phyloP scores from a whole-genome alignment of 2,113 vertebrate species.

The Daphoenositta chrysoptera region DNA sequence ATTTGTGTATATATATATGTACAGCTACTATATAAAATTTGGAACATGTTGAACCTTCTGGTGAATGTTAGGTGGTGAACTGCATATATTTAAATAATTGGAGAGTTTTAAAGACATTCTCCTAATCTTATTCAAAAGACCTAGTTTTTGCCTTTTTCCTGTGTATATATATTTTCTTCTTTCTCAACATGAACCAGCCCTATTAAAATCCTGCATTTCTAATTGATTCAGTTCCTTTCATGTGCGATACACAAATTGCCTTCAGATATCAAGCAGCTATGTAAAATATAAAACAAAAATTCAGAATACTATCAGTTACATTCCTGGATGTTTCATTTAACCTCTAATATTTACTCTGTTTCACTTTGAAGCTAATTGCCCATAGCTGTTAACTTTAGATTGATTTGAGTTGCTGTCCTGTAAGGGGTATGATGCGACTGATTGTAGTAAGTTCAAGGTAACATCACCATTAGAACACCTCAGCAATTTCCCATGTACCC shows the following conservation, averaged over 20 bases:
- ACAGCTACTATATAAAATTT: not conserved
- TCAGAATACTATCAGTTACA: not conserved
- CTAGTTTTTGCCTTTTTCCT: not conserved
- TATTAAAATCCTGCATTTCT: conserved; percentile 54
- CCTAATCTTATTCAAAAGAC: not conserved
- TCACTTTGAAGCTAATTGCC: conserved; percentile 30
- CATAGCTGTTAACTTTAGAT: conserved; percentile 41
- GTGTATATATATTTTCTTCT: not conserved
- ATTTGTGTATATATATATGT: not conserved
- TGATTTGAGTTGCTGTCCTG: conserved; percentile 60
- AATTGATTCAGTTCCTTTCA: conserved; percentile 23
- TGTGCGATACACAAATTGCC: not conserved
- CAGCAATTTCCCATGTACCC: conserved; percentile 25
- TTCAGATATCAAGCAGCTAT: conserved; percentile 27
- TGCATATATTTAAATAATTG: not conserved
- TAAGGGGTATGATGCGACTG: not conserved
- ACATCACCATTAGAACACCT: conserved; percentile 21
- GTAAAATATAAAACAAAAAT: conserved; percentile 4
- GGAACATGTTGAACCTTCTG: not conserved
- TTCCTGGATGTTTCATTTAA: conserved; percentile 34
- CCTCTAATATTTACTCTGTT: conserved; percentile 8
- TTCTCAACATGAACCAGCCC: not conserved
- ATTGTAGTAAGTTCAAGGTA: conserved; percentile 25
- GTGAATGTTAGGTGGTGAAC: not conserved
- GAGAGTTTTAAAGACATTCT: not conserved